phyloP scores from a whole-genome alignment of 2,888 invertebrate species.

The Lasius platythorax region DNA sequence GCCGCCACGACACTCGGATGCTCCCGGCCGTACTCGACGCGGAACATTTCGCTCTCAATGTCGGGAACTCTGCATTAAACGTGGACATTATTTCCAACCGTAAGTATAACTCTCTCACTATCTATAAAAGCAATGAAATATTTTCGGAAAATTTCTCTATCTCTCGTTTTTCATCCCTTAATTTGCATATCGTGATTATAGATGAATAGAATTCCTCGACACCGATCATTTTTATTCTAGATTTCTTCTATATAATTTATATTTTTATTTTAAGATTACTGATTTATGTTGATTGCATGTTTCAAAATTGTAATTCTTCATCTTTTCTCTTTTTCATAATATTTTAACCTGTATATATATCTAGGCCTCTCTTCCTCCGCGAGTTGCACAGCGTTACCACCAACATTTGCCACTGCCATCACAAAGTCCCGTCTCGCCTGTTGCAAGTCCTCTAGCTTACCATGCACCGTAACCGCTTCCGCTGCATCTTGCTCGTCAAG shows the following conservation, averaged over 20 bases:
- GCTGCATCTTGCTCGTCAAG: constrained; percentile 78
- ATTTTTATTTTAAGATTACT: not conserved
- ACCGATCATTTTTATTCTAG: not conserved
- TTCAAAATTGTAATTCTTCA: constrained; percentile 1
- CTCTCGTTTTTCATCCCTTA: not conserved
- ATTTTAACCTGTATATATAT: constrained; percentile 44
- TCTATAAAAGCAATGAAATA: not conserved
- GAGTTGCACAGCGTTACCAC: constrained; percentile 74
- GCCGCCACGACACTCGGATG: constrained; percentile 77
- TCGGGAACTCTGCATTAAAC: constrained; percentile 67
- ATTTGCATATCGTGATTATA: not conserved
- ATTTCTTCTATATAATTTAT: not conserved
- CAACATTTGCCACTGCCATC: constrained; percentile 79
- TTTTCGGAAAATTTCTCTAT: not conserved
- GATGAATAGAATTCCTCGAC: not conserved
- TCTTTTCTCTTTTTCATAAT: not conserved
- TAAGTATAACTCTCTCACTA: not conserved
- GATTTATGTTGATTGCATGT: not conserved
- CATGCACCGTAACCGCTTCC: constrained; percentile 75
- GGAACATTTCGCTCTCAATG: constrained; percentile 64
- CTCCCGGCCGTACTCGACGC: constrained; percentile 66
- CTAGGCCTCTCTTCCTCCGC: constrained; percentile 58
- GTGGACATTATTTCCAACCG: not conserved
- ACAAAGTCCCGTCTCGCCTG: constrained; percentile 82
- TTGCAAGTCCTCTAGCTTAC: constrained; percentile 78